Conservation (phyloP, 2,113 vertebrate genomes). For the Speoplatyrhinus poulsoni region DNA sequence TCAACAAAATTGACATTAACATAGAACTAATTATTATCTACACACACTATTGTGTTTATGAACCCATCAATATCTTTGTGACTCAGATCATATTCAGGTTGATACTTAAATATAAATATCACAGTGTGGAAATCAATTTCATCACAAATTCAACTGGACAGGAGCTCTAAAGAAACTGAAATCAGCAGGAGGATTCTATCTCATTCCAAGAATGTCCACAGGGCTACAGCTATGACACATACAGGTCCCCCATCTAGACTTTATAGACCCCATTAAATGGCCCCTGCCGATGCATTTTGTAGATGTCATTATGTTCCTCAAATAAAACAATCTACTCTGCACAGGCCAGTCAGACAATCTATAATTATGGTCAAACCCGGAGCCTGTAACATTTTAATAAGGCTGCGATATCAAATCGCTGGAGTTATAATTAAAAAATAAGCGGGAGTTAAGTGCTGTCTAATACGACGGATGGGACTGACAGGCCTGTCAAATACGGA, state of each 20-base stretch:
- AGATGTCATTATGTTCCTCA: slow-evolving; percentile 59
- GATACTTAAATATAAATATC: slow-evolving; percentile 9
- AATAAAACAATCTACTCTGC: slow-evolving; percentile 64
- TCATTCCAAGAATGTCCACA: slow-evolving; percentile 42
- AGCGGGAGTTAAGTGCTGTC: slow-evolving; percentile 45
- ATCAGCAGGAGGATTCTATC: slow-evolving; percentile 31
- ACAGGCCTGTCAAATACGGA: slow-evolving; percentile 48
- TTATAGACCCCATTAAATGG: slow-evolving; percentile 47
- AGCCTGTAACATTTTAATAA: slow-evolving; percentile 66
- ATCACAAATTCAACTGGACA: slow-evolving; percentile 16
- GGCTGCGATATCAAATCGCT: slow-evolving; percentile 60
- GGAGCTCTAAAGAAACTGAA: neutral
- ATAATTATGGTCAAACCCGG: slow-evolving; percentile 57
- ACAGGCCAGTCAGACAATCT: slow-evolving; percentile 35
- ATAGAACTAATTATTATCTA: too few species aligned
- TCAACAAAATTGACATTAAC: too few species aligned
- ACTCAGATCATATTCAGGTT: neutral
- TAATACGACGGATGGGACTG: slow-evolving; percentile 38
- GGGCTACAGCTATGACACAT: slow-evolving; percentile 41
- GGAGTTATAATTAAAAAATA: slow-evolving; percentile 62
- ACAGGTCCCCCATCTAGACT: slow-evolving; percentile 46
- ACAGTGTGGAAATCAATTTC: slow-evolving; percentile 6
- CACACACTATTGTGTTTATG: too few species aligned
- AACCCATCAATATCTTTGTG: too few species aligned
- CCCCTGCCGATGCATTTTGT: slow-evolving; percentile 57